Conservation (phyloP, 2,113 vertebrate genomes). For the Coracopsis vasa region DNA sequence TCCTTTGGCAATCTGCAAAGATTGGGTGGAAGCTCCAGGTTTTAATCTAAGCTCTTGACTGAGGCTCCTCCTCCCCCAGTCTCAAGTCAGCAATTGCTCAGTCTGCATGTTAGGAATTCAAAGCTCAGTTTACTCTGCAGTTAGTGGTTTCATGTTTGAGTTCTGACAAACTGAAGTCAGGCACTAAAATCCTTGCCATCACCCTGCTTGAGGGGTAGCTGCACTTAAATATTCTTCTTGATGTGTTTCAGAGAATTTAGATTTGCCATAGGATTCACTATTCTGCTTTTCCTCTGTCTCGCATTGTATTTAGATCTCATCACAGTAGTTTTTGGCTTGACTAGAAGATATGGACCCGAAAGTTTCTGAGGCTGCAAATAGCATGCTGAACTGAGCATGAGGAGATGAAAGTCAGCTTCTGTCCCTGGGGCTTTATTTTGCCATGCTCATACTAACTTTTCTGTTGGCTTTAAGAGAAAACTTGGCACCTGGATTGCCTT, state of each 20-base stretch:
- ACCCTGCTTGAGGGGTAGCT: neutral
- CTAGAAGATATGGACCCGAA: neutral
- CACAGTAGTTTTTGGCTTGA: neutral
- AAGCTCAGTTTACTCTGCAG: neutral
- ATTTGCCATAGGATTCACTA: neutral
- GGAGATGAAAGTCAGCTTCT: neutral
- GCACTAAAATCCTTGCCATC: neutral
- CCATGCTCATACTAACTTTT: neutral
- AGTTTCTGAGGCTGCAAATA: neutral
- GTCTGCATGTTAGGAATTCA: neutral
- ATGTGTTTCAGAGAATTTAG: neutral
- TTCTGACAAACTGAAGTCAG: neutral
- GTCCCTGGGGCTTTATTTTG: neutral
- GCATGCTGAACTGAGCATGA: neutral
- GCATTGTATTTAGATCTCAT: neutral
- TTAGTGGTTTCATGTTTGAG: neutral
- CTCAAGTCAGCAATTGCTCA: neutral
- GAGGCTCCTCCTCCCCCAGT: neutral
- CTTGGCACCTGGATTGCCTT: slow-evolving; percentile 20
- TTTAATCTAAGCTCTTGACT: neutral
- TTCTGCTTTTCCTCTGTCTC: neutral
- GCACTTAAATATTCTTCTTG: neutral
- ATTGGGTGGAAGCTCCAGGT: neutral
- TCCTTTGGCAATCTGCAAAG: neutral
- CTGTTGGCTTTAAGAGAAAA: slow-evolving; percentile 1